Percentiles rank a stretch among this genome's conserved stretches.
These are phyloP conservation scores for Mus pahari DNA, from an alignment of 2,113 vertebrate species.

Conservation along the genomic window DNA sequence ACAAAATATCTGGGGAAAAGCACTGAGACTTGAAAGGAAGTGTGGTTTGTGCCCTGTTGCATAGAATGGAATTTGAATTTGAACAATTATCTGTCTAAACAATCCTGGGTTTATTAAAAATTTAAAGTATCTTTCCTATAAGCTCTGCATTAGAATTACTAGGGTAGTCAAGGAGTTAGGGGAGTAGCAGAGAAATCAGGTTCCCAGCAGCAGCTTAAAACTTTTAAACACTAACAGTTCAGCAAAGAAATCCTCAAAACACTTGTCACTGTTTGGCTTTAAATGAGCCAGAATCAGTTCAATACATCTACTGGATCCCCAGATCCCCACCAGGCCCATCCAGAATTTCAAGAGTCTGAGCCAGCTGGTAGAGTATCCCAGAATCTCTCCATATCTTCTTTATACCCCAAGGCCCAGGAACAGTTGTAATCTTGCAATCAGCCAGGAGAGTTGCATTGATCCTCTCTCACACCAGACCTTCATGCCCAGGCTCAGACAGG, in stretches of 20 bases:
- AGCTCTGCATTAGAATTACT: neutral
- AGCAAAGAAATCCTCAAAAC: neutral
- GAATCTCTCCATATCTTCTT: neutral
- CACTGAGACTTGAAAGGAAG: fast-evolving
- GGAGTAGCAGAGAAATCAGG: neutral
- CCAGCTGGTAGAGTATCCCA: neutral
- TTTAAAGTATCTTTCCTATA: neutral
- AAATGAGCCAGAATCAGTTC: neutral
- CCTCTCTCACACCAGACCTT: neutral
- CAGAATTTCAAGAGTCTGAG: neutral
- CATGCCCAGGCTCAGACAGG: neutral
- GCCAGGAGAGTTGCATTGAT: neutral
- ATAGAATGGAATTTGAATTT: neutral
- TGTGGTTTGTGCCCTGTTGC: fast-evolving
- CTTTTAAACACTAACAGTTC: neutral
- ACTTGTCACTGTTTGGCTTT: neutral
- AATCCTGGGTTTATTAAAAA: neutral
- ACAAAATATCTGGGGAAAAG: neutral
- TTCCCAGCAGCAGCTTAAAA: neutral
- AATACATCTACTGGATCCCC: neutral
- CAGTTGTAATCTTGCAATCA: neutral
- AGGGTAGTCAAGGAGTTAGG: neutral
- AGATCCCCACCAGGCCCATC: neutral
- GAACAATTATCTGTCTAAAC: neutral
- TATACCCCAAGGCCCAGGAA: neutral